These are phyloP conservation scores for Chionomys nivalis DNA, from an alignment of 2,113 vertebrate species.

Conservation along the genomic window DNA sequence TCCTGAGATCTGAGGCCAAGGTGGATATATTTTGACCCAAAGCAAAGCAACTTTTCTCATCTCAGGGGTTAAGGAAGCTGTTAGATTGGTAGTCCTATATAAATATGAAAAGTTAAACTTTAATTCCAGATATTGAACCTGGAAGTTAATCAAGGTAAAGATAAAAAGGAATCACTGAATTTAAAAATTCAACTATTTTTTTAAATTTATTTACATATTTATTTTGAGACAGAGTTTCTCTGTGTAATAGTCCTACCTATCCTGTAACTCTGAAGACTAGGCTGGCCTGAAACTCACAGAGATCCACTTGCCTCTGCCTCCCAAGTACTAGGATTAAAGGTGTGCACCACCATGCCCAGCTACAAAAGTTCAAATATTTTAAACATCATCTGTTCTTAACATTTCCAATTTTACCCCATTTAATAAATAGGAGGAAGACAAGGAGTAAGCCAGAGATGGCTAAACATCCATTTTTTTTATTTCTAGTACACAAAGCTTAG, in stretches of 20 bases:
- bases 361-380: background rate
- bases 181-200: background rate
- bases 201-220: too few species aligned
- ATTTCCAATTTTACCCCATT: background rate
- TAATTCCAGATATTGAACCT: conserved; percentile 25
- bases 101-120: conserved; percentile 3
- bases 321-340: background rate
- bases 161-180: conserved; percentile 14
- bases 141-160: background rate
- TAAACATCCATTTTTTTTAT: background rate
- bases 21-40: background rate
- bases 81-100: background rate
- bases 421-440: background rate
- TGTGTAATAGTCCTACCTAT: too few species aligned
- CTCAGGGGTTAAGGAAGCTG: background rate
- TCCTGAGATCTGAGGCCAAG: background rate
- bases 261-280: too few species aligned
- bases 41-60: background rate
- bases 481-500: background rate
- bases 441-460: background rate
- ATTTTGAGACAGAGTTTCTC: too few species aligned
- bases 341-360: background rate
- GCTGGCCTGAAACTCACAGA: too few species aligned
- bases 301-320: too few species aligned
- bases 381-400: background rate